Percentiles rank a stretch among this genome's conserved stretches.
Evolutionary conservation across 1,140 invertebrate genomes (phyloP).

Genomic region (Trinorchestia longiramus): DNA sequence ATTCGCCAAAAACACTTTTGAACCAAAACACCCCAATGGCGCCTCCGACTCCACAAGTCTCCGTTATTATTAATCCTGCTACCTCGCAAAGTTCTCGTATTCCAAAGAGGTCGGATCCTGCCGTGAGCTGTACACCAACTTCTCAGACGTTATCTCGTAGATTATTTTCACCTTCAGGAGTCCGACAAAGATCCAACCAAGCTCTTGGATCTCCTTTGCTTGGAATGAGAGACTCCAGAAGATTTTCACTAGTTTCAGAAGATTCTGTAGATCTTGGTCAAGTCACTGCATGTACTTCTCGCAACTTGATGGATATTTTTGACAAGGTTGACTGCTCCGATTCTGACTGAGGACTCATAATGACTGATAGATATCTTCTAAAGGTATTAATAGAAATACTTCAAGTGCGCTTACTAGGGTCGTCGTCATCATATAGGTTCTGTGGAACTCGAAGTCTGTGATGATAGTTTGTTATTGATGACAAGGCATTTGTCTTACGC

Average conservation of each 20-base stretch:
- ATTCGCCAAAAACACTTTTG: neutral
- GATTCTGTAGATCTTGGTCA: neutral
- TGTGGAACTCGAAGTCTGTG: neutral
- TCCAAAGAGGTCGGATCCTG: neutral
- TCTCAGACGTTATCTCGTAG: neutral
- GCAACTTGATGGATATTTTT: conserved; percentile 22
- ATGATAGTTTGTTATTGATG: neutral
- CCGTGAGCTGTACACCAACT: neutral
- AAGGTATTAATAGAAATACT: neutral
- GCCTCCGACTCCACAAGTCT: neutral
- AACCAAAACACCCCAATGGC: neutral
- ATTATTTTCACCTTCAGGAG: neutral
- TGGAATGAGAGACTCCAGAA: neutral
- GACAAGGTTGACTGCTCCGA: neutral
- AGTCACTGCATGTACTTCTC: neutral
- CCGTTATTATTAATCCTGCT: neutral
- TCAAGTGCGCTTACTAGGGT: neutral
- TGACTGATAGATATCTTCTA: too few relatives aligned
- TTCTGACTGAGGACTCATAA: neutral
- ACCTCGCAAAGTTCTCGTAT: conserved; percentile 4
- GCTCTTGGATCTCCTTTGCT: neutral
- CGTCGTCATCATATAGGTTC: neutral
- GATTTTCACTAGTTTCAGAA: neutral
- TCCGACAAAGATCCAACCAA: neutral
- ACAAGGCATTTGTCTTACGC: neutral